Evolutionary conservation across 2,797 vertebrate species (phyloP), one percentile per base, ranked within the genome.

Genomic region (Anguilla marmorata): DNA sequence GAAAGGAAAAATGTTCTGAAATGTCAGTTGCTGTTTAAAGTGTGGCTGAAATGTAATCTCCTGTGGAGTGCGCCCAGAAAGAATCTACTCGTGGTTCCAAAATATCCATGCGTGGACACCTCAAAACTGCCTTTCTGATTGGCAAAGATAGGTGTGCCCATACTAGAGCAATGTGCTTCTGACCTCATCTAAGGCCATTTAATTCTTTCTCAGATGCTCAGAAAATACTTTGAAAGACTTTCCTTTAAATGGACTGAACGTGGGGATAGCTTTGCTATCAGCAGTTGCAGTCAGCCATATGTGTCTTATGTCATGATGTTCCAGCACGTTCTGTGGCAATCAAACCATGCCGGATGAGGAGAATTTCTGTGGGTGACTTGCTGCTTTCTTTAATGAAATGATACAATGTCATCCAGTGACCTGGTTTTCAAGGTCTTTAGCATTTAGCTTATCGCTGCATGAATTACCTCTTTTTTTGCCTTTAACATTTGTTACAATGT

Each of bases 1-100:
- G 85, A 91, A 94, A 91, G 94, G 90, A 21, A 41, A 83, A 83
- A 41, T 80, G 30, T 80, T 33, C 76, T 16, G 76, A 21, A 21
- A 80, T 80, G 37, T 27, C 79, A 30, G 76, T 50, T 2, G 1
- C 52, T 30, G n/a, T 76, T 86, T 79, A 24, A 37, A 76, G 85
- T 7, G 24, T 12, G 85, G 66, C 45, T 50, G 66, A 21, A 21
- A 76, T 27, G 12, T 74, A 41, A 30, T 33, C 30, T 21, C 19
- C 60, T 4, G 3, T 0, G 9, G 50, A 19, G 24, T 6, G 54
- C 7, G 27, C n/a, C 37, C 41, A 80, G 33, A 33, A 60, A 37
- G 48, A 54, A n/a, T 84, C 8, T 30, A 16, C 33, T 7, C 45
- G 52, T 56, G 21, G 45, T 50, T 84, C 41, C 58, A 50, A 82